Evolutionary conservation across 2,113 vertebrate species (phyloP).

Genomic region (Macroglossus sobrinus): DNA sequence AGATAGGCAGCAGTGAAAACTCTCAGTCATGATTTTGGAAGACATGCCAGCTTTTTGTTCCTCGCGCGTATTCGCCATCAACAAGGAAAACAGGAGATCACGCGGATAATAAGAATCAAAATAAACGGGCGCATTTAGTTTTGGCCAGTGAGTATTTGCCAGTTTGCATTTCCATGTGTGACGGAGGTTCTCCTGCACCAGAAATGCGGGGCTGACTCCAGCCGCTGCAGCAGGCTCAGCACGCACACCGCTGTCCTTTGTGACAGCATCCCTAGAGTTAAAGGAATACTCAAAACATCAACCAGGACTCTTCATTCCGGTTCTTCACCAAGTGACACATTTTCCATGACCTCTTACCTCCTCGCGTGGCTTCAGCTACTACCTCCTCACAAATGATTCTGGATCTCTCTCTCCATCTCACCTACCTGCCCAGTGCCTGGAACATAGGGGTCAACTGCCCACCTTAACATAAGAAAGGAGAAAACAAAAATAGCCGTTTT

Average conservation of each 20-base stretch:
- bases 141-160: neutral
- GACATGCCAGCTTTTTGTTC: neutral
- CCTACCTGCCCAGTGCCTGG: neutral
- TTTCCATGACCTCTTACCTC: neutral
- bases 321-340: neutral
- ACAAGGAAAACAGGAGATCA: neutral
- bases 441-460: neutral
- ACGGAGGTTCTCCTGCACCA: constrained; percentile 11
- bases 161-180: constrained; percentile 53
- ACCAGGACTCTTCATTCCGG: neutral
- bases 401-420: neutral
- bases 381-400: neutral
- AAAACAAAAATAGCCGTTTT: neutral
- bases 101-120: neutral
- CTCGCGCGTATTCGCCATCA: accelerated
- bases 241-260: neutral
- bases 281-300: neutral
- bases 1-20: neutral
- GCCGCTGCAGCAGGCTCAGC: neutral
- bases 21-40: neutral
- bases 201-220: neutral
- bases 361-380: neutral
- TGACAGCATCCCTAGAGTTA: constrained; percentile 23
- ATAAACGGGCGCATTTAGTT: neutral
- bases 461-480: neutral